phyloP scores from a whole-genome alignment of 2,113 vertebrate genomes.

The Boulengeromyrus knoepffleri region DNA sequence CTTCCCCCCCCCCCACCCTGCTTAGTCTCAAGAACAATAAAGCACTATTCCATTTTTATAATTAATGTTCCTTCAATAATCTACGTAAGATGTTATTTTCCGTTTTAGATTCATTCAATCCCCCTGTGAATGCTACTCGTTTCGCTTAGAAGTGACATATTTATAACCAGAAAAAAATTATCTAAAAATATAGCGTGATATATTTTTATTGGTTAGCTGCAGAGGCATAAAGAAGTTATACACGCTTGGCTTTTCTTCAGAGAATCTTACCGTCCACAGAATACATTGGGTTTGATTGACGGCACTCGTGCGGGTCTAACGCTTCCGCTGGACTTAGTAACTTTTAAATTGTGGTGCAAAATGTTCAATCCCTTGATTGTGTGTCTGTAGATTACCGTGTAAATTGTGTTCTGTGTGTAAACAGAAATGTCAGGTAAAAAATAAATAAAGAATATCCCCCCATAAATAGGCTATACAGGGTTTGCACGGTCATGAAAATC shows the following conservation, averaged over 20 bases:
- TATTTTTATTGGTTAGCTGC: neutral
- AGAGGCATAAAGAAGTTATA: neutral
- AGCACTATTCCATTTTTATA: neutral
- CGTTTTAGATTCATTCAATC: neutral
- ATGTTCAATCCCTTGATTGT: neutral
- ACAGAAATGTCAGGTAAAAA: neutral
- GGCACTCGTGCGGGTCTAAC: neutral
- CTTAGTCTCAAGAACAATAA: neutral
- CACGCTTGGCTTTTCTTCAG: neutral
- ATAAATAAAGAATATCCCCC: neutral
- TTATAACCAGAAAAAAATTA: neutral
- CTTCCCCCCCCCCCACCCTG: neutral
- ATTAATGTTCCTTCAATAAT: neutral
- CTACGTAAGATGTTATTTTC: neutral
- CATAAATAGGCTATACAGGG: neutral
- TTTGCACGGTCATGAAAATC: too few relatives aligned
- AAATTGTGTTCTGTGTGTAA: neutral
- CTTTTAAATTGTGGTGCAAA: neutral
- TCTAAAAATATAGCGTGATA: neutral
- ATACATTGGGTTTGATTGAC: neutral
- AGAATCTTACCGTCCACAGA: neutral
- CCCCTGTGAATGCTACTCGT: neutral
- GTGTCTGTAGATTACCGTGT: neutral
- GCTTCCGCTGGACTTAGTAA: neutral
- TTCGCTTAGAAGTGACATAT: neutral